Evolutionary conservation across 30 jellyfish, hydroid and myxozoan genomes (phyloP), one percentile per base, ranked within the genome.

Genomic region (Turritopsis rubra): DNA sequence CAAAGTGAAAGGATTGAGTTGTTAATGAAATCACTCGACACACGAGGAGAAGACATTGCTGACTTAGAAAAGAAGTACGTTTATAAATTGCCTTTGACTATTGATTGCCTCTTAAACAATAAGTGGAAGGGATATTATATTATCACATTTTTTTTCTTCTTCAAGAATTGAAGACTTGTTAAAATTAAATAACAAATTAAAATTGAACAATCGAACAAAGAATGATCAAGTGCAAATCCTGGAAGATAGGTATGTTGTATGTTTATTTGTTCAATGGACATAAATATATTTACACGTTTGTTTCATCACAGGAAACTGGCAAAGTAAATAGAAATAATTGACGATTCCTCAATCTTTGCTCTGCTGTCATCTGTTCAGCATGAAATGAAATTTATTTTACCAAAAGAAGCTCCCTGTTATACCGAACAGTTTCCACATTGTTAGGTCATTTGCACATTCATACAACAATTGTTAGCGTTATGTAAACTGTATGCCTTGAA

Each of bases 201-300:
- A 89, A 60, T 71, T 94, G 72, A 83, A 86, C 65, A 88, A 88
- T 71, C 66, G 92, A 22, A 83, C 89, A 18, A 93, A 93, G 71
- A 90, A 86, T 83, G 96, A 93, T 52, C 75, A 88, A 54, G 87
- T 93, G 22, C 99, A 93, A 68, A 66, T 88, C 8, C 87, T 93
- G 66, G 99, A 93, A 74, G 96, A 85, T 16, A 88, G 85, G 99
- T 93, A 80, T 28, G 94, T 54, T 1, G 20, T 19, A n/a, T n/a
- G n/a, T 25, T n/a, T 21, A 0, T 31, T 19, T 28, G 60, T 54
- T 52, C 1, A 25, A 85, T 29, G 60, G 60, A 5, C 9, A 41
- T 3, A 41, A 41, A 13, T 13, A 41, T 41, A 41, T 3, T 41
- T 41, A 3, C 60, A n/a, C n/a, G n/a, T n/a, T n/a, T n/a, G n/a